Evolutionary conservation across 2,888 invertebrate species (phyloP).

Genomic region (Gisinianus flammeolus): DNA sequence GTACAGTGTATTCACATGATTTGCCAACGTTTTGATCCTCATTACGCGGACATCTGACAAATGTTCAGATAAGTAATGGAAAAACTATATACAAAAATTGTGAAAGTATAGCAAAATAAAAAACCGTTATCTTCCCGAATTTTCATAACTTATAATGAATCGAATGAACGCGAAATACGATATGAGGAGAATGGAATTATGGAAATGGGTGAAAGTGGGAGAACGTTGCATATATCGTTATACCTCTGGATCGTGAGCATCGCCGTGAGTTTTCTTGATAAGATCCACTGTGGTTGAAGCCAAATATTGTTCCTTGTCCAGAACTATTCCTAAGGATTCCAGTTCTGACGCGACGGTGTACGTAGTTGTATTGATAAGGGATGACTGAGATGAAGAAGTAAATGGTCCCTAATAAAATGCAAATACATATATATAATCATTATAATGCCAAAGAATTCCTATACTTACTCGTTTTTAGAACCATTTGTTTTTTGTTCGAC

Average conservation of each 20-base stretch:
- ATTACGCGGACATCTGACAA: constrained; percentile 36
- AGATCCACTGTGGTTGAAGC: neutral
- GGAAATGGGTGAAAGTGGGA: too few species aligned
- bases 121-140: too few species aligned
- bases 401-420: neutral
- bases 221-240: neutral
- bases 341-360: neutral
- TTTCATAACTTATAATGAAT: too few species aligned
- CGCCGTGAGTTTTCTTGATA: neutral
- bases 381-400: too few species aligned
- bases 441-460: too few species aligned
- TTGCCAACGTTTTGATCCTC: constrained; percentile 52
- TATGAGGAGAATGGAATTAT: too few species aligned
- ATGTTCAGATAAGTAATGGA: neutral
- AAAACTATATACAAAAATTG: neutral
- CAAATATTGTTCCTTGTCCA: neutral
- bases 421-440: too few species aligned
- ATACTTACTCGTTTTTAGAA: too few species aligned
- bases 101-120: too few species aligned
- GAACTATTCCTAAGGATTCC: neutral
- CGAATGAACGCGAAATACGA: too few species aligned
- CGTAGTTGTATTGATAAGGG: neutral
- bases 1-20: constrained; percentile 49
- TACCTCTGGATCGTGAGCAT: neutral
- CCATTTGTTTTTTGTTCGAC: too few species aligned